Evolutionary conservation across 1,140 invertebrate genomes (phyloP).

Genomic region (Sinella curviseta): DNA sequence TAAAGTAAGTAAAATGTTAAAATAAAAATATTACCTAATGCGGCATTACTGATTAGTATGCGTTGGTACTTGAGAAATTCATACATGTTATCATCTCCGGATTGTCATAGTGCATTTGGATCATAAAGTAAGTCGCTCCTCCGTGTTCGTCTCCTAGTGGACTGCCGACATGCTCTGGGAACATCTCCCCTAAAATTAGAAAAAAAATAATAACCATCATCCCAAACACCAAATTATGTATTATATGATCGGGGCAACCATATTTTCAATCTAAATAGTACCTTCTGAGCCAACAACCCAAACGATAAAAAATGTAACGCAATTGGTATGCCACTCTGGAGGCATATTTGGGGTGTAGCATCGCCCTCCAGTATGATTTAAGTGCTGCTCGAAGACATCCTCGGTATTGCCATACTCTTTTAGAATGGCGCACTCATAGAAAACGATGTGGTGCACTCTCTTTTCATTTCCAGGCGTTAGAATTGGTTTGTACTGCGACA

Average conservation of each 20-base stretch:
- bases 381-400: slow-evolving; percentile 62
- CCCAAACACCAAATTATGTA: no score
- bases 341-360: slow-evolving; percentile 71
- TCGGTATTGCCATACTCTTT: slow-evolving; percentile 34
- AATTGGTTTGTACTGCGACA: slow-evolving; percentile 67
- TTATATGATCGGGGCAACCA: no score
- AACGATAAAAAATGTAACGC: slow-evolving; percentile 75
- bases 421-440: slow-evolving; percentile 72
- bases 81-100: slow-evolving; percentile 64
- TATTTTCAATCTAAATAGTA: no score
- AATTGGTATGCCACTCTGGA: slow-evolving; percentile 69
- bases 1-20: no score
- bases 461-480: slow-evolving; percentile 55
- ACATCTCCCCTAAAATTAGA: slow-evolving; percentile 69
- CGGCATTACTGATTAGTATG: no score
- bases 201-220: not conserved
- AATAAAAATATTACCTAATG: no score
- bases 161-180: slow-evolving; percentile 77
- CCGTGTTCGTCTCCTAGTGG: slow-evolving; percentile 69
- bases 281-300: slow-evolving; percentile 82
- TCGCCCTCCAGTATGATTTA: slow-evolving; percentile 65
- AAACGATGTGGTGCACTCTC: slow-evolving; percentile 75
- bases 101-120: slow-evolving; percentile 87
- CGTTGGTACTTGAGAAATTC: no score
- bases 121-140: slow-evolving; percentile 78